phyloP scores from a whole-genome alignment of 2,113 vertebrate genomes.

The Andinoacara biseriatus region DNA sequence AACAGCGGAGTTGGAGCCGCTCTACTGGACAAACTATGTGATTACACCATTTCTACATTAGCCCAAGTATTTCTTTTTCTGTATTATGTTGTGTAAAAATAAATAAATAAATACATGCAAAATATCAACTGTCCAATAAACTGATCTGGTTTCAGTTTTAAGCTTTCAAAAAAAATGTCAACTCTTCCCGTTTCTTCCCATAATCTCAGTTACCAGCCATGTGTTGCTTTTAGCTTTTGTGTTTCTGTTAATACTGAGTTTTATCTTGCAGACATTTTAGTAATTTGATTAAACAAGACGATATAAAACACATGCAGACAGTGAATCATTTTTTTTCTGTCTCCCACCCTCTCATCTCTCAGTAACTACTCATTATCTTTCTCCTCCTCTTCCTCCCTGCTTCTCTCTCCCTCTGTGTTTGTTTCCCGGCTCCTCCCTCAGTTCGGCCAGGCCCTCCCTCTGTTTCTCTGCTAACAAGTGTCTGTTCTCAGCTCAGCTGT shows the following conservation, averaged over 20 bases:
- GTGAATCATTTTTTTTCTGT: background rate
- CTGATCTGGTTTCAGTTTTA: background rate
- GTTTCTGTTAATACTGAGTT: background rate
- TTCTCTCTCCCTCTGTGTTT: background rate
- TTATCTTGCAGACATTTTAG: background rate
- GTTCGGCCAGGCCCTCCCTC: slow-evolving; percentile 30
- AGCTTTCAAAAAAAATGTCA: background rate
- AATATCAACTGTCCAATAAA: background rate
- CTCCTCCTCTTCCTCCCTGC: slow-evolving; percentile 9
- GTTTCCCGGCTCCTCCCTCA: slow-evolving; percentile 63
- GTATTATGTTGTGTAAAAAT: background rate
- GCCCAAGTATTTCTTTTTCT: too few species aligned
- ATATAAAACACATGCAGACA: accelerated
- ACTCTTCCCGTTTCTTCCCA: background rate
- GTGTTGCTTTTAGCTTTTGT: background rate
- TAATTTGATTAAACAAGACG: background rate
- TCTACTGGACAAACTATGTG: too few species aligned
- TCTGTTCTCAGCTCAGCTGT: slow-evolving; percentile 17
- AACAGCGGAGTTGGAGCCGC: too few species aligned
- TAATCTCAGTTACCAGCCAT: background rate
- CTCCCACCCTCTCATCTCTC: background rate
- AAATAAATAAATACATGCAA: accelerated
- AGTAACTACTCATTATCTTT: background rate
- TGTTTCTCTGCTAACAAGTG: slow-evolving; percentile 34
- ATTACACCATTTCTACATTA: too few species aligned